Evolutionary conservation across 1,140 invertebrate genomes (phyloP).

Genomic region (Drosophila kohkoa): DNA sequence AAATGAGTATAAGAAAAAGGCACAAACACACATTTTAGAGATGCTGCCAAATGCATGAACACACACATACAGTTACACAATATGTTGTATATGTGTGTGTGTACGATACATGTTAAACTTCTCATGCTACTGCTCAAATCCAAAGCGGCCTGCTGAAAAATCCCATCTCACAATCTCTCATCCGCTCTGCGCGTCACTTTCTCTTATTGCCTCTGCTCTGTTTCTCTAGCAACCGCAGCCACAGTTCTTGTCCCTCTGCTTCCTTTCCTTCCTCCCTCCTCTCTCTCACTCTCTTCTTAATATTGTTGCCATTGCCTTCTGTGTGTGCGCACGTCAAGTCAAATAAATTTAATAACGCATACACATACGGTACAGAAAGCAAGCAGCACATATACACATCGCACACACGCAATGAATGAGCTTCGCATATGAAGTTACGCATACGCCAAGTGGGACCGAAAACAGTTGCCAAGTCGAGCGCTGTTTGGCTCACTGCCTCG

Average conservation of each 20-base stretch:
- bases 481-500: slow-evolving; percentile 45
- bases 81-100: not conserved
- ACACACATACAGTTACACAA: too few species aligned
- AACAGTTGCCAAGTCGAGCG: slow-evolving; percentile 57
- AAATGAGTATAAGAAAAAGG: slow-evolving; percentile 65
- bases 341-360: slow-evolving; percentile 84
- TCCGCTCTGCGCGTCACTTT: slow-evolving; percentile 29
- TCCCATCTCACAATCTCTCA: slow-evolving; percentile 48
- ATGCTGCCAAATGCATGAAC: slow-evolving; percentile 23
- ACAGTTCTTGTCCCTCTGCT: not conserved
- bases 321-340: slow-evolving; percentile 75
- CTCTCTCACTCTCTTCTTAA: not conserved
- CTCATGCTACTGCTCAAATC: slow-evolving; percentile 32
- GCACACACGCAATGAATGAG: slow-evolving; percentile 15
- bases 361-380: slow-evolving; percentile 65
- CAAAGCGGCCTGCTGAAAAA: slow-evolving; percentile 31
- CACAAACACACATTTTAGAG: slow-evolving; percentile 2
- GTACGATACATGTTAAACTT: slow-evolving; percentile 24
- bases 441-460: slow-evolving; percentile 64
- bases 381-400: slow-evolving; percentile 44
- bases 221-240: slow-evolving; percentile 44
- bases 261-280: not conserved
- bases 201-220: slow-evolving; percentile 25
- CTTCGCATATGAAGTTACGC: slow-evolving; percentile 60
- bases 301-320: slow-evolving; percentile 30